phyloP scores from a whole-genome alignment of 2,797 vertebrate genomes.

The Sorex maritimensis region DNA sequence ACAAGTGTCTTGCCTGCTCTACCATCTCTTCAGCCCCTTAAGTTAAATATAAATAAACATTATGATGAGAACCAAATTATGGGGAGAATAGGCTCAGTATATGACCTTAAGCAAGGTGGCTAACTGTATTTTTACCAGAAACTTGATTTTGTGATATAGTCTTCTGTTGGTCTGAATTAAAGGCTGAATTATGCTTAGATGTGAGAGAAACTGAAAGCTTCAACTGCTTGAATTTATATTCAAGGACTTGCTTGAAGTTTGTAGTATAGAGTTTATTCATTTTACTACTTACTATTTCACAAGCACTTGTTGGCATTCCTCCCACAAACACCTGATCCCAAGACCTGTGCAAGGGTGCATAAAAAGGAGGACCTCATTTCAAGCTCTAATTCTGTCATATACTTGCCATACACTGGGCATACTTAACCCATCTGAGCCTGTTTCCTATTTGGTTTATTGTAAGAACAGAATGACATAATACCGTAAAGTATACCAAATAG shows the following conservation, averaged over 20 bases:
- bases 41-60: neutral
- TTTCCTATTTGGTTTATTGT: constrained; percentile 19
- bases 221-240: neutral
- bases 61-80: constrained; percentile 31
- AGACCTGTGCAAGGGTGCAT: neutral
- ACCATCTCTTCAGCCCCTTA: no score
- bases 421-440: constrained; percentile 40
- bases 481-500: neutral
- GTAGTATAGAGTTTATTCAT: neutral
- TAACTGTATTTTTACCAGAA: neutral
- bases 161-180: constrained; percentile 73
- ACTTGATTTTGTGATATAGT: constrained; percentile 12
- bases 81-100: constrained; percentile 17
- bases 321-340: neutral
- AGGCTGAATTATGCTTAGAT: neutral
- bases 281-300: constrained; percentile 41
- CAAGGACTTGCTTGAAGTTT: constrained; percentile 38
- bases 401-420: constrained; percentile 35
- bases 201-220: constrained; percentile 20
- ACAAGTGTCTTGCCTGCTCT: no score
- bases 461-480: constrained; percentile 44
- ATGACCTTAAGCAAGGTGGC: neutral
- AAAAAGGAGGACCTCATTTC: constrained; percentile 64
- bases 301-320: constrained; percentile 6
- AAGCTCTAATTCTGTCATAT: constrained; percentile 41